Conservation (phyloP, 2,113 vertebrate species). For the Coturnix japonica region DNA sequence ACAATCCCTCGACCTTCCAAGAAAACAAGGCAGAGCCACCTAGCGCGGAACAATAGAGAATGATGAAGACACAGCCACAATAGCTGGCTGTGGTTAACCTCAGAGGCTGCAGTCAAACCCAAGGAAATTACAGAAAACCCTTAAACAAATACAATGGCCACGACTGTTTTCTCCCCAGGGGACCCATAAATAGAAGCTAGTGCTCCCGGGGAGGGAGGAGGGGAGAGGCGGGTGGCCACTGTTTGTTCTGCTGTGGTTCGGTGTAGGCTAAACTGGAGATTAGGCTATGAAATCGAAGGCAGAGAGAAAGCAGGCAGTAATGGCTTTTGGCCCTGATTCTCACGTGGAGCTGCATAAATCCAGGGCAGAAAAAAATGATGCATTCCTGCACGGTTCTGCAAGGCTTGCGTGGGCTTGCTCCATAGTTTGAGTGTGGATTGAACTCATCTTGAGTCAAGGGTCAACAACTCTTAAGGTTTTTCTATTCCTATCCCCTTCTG, state of each 20-base stretch:
- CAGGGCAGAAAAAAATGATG: not conserved
- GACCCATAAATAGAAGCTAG: constrained; percentile 55
- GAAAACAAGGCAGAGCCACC: constrained; percentile 53
- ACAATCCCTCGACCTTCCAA: constrained; percentile 32
- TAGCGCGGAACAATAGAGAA: constrained; percentile 33
- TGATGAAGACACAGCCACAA: constrained; percentile 39
- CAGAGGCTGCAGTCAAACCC: constrained; percentile 61
- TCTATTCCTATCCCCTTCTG: fast-evolving
- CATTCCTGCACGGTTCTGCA: fast-evolving
- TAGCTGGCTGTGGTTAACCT: constrained; percentile 65
- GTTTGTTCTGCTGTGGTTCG: constrained; percentile 33
- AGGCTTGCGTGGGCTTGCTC: not conserved
- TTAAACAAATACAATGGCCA: constrained; percentile 61
- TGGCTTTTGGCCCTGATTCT: not conserved
- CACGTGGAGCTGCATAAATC: not conserved
- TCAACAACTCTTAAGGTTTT: not conserved
- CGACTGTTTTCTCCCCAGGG: constrained; percentile 47
- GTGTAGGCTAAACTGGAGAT: constrained; percentile 9
- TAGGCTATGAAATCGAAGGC: not conserved
- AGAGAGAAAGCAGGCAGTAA: not conserved
- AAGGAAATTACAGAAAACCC: constrained; percentile 69
- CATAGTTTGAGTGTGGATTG: fast-evolving
- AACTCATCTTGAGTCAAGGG: not conserved
- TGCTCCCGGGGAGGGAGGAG: constrained; percentile 25
- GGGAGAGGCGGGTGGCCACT: not conserved